Evolutionary conservation across 2,888 invertebrate species (phyloP).

Genomic region (Sinhomidia bicolor): DNA sequence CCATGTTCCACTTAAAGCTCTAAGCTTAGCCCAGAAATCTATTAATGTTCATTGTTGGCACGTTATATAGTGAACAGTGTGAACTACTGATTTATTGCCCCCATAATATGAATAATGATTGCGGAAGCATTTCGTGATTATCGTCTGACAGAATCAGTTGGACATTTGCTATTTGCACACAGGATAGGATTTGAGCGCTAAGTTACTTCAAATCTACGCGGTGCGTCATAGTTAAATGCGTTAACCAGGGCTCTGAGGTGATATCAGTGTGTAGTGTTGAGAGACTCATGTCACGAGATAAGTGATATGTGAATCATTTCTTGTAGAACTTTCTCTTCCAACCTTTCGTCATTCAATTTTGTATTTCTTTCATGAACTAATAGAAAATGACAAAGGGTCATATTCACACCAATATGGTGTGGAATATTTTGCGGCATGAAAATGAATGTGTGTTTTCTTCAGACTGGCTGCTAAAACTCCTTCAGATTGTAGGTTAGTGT

Average conservation of each 20-base stretch:
- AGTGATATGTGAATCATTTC: conserved; percentile 74
- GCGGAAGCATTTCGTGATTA: conserved; percentile 47
- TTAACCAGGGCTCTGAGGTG: conserved; percentile 54
- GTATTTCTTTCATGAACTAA: conserved; percentile 64
- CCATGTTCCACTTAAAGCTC: conserved; percentile 53
- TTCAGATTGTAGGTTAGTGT: conserved; percentile 77
- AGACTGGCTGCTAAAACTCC: conserved; percentile 73
- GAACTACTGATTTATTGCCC: conserved; percentile 57
- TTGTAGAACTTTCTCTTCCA: conserved; percentile 68
- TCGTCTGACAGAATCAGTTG: conserved; percentile 59
- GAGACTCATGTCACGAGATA: conserved; percentile 71
- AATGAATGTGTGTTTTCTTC: conserved; percentile 77
- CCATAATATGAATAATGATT: conserved; percentile 36
- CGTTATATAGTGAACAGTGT: conserved; percentile 71
- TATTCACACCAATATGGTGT: conserved; percentile 35
- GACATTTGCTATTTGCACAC: conserved; percentile 54
- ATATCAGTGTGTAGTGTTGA: conserved; percentile 72
- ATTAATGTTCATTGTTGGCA: conserved; percentile 46
- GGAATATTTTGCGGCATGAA: conserved; percentile 74
- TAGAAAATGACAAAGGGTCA: conserved; percentile 53
- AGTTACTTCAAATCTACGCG: conserved; percentile 53
- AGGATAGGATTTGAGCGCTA: conserved; percentile 66
- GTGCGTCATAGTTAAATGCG: conserved; percentile 43
- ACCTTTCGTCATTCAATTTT: conserved; percentile 50
- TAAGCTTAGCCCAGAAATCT: conserved; percentile 55